Conservation (phyloP, 2,888 invertebrate species). For the Odontomyia ornata region DNA sequence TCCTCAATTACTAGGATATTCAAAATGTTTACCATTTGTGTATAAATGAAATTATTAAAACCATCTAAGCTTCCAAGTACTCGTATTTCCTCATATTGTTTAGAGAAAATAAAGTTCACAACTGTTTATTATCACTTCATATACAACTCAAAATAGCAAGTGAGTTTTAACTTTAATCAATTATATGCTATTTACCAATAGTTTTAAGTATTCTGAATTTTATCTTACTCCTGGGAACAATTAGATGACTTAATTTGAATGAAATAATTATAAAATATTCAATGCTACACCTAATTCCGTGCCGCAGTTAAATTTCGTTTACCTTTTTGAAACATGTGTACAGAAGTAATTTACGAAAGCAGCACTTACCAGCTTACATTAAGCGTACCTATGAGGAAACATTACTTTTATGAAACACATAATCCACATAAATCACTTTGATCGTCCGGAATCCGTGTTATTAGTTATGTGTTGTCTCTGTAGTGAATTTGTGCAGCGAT, state of each 20-base stretch:
- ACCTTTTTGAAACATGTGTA: background rate
- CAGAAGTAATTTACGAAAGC: slow-evolving; percentile 47
- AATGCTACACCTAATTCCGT: background rate
- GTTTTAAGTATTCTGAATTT: too few species aligned
- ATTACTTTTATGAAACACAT: slow-evolving; percentile 16
- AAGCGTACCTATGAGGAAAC: background rate
- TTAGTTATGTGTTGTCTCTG: slow-evolving; percentile 37
- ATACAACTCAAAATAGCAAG: too few species aligned
- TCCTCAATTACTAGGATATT: too few species aligned
- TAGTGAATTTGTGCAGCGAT: too few species aligned
- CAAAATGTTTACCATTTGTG: too few species aligned
- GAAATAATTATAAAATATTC: slow-evolving; percentile 25
- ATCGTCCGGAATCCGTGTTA: slow-evolving; percentile 46
- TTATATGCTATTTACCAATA: too few species aligned
- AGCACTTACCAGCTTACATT: slow-evolving; percentile 43
- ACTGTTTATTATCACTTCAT: too few species aligned
- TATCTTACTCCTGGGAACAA: slow-evolving; percentile 9
- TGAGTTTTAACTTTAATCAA: too few species aligned
- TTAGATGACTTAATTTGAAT: slow-evolving; percentile 3
- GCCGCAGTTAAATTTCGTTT: background rate
- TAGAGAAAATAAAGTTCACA: too few species aligned
- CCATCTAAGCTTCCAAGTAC: too few species aligned
- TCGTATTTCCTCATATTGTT: too few species aligned
- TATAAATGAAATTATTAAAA: too few species aligned
- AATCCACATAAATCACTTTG: slow-evolving; percentile 49